Evolutionary conservation across 2,888 invertebrate species (phyloP), one percentile per base, ranked within the genome.

Genomic region (Cylloceria caligata): DNA sequence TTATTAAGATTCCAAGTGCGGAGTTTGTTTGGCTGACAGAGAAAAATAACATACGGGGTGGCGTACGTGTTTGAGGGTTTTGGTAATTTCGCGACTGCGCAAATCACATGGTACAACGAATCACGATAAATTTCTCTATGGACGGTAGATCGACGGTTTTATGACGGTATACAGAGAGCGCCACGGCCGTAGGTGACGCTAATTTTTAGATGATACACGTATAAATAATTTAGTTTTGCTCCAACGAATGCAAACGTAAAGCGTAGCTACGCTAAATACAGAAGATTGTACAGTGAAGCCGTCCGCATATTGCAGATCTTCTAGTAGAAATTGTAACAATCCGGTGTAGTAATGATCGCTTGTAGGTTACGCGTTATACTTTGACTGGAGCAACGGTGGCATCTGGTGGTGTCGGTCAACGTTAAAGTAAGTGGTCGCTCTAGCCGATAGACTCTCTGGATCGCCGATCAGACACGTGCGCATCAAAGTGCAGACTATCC

Each of bases 1-100:
- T 86, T 86, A 88, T 89, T 88, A 88, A 88, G 87, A 88, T 88
- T 87, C 85, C 86, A 84, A 88, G 88, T 88, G 81, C 76, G 57
- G 80, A 78, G 60, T 52, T 81, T 49, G 60, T 67, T 36, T 55
- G n/a, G 62, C 76, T 42, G 52, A 47, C 52, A 45, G 62, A 52
- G 36, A 16, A 68, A 72, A 81, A 49, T 67, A 68, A 34, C 67
- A 52, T 34, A 52, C 24, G 52, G 2, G 24, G 27, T 24, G 19
- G 24, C 24, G 13, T 34, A n/a, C 7, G n/a, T 9, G 34, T 60
- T 19, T 27, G 24, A 47, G 52, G 47, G 27, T 34, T 19, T n/a
- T 13, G n/a, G n/a, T n/a, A n/a, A n/a, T n/a, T n/a, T n/a, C n/a
- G n/a, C n/a, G n/a, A n/a, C n/a, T n/a, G n/a, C n/a, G n/a, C n/a